Evolutionary conservation across 2,888 invertebrate species (phyloP), one percentile per base, ranked within the genome.

Genomic region (Dasypolia templi): DNA sequence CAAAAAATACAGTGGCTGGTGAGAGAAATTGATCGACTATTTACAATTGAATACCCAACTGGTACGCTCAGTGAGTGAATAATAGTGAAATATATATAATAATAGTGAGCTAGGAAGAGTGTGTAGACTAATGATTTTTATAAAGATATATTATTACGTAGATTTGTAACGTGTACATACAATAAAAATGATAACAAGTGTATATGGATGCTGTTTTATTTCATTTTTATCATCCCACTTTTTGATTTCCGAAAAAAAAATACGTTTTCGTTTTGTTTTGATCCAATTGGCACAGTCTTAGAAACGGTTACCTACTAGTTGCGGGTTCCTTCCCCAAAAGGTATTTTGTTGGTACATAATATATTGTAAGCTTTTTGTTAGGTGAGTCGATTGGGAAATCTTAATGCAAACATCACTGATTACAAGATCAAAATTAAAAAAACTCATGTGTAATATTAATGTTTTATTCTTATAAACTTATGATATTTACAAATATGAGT

Each of bases 171-270:
- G 87, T 93, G 93, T 93, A 93, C 88, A 93, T 93, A 93, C 12
- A 93, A 94, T 92, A 92, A 92, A 92, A 84, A 68, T 75, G 81
- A 92, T 93, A 92, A 92, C 90, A 93, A 88, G 91, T 91, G 89
- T 85, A 90, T 85, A 90, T 66, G 49, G 68, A 51, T 1, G 44
- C 79, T 86, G 86, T 91, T 91, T 92, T 78, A 88, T 89, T 91
- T 84, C 0, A 29, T 53, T 42, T 51, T n/a, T 3, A 11, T 17
- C 26, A 14, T 26, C 42, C 35, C 19, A 0, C n/a, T n/a, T 17
- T 32, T 59, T 35, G 0, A 44, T n/a, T 39, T 17, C 14, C 6
- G 26, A 2, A 32, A n/a, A 2, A 32, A n/a, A 67, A 67, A 26
- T 26, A 17, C 55, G 9, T 29, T 29, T 29, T 19, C 12, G 17